Base-by-base conservation (phyloP, 2,797 vertebrate species). In the Bufotes viridis region DNA sequence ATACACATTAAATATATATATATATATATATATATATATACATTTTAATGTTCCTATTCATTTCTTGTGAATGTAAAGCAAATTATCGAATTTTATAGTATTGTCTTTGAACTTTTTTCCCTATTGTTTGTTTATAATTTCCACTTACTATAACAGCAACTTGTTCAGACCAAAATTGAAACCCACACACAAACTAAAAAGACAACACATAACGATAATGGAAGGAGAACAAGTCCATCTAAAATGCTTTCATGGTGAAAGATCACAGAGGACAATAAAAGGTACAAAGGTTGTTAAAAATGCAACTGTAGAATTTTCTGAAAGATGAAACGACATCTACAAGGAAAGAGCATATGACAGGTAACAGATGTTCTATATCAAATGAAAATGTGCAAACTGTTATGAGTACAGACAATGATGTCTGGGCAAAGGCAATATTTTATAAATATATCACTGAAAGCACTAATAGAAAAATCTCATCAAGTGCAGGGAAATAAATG, bases 231-330 rank as follows among this genome's bases (percentile, higher is more conserved):
- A 83, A 86, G 84, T 78, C 85, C 81, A 79, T 74, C 81, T 78
- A 58, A 87, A 85, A 86, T 82, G 74, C 88, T 83, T 89, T 89
- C 57, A 86, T 79, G 65, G 85, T 49, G 18, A 89, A 89, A 84
- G 85, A 89, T 89, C 88, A 89, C 81, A 89, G 81, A 89, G 74
- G 53, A 87, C 80, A 87, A 84, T 83, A 84, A 87, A 79, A 84
- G 74, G 85, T 87, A 89, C 85, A 89, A 89, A 89, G 88, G 88
- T 87, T 89, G 80, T 79, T 89, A 84, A 87, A 89, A 89, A 87
- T 89, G 85, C 81, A 69, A 67, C 85, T 24, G 75, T 70, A 76
- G 58, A 80, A 58, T 74, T 87, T 89, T 61, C 75, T 74, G 81
- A 70, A 67, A 87, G 88, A 87, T 87, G 88, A 89, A 89, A 86